Base-by-base conservation (phyloP, 1,140 invertebrate species). In the Pseudomyrmex cubaensis region DNA sequence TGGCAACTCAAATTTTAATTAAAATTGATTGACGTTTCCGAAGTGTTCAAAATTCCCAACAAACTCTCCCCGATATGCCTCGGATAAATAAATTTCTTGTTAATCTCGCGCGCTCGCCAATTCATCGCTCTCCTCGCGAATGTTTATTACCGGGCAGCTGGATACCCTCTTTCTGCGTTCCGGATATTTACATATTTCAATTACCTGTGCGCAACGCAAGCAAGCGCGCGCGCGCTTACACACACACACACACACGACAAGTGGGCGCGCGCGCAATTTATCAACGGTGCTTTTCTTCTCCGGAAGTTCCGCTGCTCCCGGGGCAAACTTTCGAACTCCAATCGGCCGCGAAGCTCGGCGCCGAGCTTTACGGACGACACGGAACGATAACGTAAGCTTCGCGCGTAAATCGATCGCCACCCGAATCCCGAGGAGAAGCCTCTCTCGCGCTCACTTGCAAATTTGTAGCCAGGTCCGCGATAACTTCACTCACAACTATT, bases 131-230 rank as follows among this genome's bases (percentile, higher is more conserved):
- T 17, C 76, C 52, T 59, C 76, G 54, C 22, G 46, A 72, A 59
- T 72, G 67, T 80, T 80, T 72, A 72, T 80, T 80, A 57, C 52
- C 10, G 56, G 17, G 20, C 54, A 59, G 66, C 66, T 80, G 76
- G 35, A 5, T 20, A 70, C 35, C 54, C 44, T 20, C 13, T 35
- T 35, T 35, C 5, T 35, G 35, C 52, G 66, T 35, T 5, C 46
- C 54, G 76, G 66, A 61, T 80, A 80, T 80, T 80, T 80, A 72
- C 66, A 80, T 80, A 72, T 80, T 80, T 80, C 76, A 80, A 70
- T 80, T 80, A 80, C 44, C 54, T 35, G 20, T 1, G 44, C 12
- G 50, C 12, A 52, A 52, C 50, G 50, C 35, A 35, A 35, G 50
- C 50, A n/a, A n/a, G n/a, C n/a, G n/a, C 12, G 7, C 50, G 52